Evolutionary conservation across 2,113 vertebrate genomes (phyloP).

Genomic region (Willisornis vidua): DNA sequence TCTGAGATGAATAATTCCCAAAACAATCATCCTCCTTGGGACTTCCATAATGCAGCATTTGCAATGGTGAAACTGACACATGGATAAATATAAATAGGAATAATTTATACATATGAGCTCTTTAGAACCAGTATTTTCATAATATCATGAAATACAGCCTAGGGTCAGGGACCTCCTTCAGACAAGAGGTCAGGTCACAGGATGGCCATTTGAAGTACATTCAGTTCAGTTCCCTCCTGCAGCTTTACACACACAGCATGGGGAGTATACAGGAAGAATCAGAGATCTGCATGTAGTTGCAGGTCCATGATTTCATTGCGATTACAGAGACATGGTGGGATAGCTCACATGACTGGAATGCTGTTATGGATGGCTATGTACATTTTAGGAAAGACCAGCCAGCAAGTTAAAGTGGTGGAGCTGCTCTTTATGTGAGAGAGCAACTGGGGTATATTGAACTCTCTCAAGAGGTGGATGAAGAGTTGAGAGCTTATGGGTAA

Average conservation of each 20-base stretch:
- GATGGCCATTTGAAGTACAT: neutral
- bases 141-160: neutral
- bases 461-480: neutral
- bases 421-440: neutral
- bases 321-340: neutral
- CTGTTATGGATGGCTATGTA: neutral
- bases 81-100: neutral
- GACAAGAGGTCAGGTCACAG: neutral
- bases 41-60: neutral
- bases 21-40: neutral
- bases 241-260: neutral
- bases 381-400: neutral
- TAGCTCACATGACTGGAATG: neutral
- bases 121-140: neutral
- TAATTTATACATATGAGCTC: neutral
- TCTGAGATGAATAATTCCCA: neutral
- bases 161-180: neutral
- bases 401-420: neutral
- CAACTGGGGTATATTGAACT: fast-evolving
- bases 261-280: neutral
- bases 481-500: neutral
- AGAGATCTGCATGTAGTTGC: neutral
- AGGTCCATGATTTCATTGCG: neutral
- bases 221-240: neutral
- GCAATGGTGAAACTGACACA: neutral